Conservation (phyloP, 2,113 vertebrate species). For the human (Homo sapiens) region GRCh38 chr3:23436501-23437000, state of each 20-base stretch:
- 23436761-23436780: no score
- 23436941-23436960: not conserved
- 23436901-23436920: not conserved
- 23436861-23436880: not conserved
- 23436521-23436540: not conserved
- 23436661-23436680: not conserved
- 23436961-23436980: not conserved
- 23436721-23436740: not conserved
- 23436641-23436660: no score
- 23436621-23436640: no score
- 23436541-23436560: slow-evolving; percentile 5
- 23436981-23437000: not conserved
- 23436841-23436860: not conserved
- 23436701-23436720: not conserved
- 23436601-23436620: no score
- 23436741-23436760: not conserved
- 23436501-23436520: not conserved
- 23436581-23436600: not conserved
- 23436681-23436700: not conserved
- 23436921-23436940: not conserved
- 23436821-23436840: not conserved
- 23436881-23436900: not conserved
- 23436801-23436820: not conserved
- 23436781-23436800: not conserved
- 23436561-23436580: not conserved